phyloP scores from a whole-genome alignment of 2,888 invertebrate genomes.

The Lasiommata megera region DNA sequence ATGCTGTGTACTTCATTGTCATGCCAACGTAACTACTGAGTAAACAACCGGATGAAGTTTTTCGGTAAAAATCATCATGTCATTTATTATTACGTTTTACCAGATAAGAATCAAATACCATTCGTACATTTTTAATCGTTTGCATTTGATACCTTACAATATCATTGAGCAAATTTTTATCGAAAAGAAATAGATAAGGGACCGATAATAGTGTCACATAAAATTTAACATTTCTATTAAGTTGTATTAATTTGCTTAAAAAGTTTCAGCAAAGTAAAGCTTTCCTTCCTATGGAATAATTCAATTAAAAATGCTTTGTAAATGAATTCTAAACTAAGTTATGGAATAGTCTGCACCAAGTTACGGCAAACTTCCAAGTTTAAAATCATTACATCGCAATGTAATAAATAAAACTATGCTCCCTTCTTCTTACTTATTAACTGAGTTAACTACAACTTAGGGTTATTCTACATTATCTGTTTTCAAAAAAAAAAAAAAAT shows the following conservation, averaged over 20 bases:
- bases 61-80: neutral
- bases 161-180: too few relatives aligned
- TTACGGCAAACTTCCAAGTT: neutral
- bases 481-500: too few relatives aligned
- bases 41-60: neutral
- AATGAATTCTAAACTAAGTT: neutral
- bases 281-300: neutral
- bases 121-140: too few relatives aligned
- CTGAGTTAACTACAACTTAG: too few relatives aligned
- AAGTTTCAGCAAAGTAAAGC: neutral
- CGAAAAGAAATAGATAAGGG: neutral
- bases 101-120: neutral
- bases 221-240: neutral
- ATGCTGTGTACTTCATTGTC: neutral
- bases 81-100: neutral
- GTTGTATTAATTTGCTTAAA: neutral
- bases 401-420: too few relatives aligned
- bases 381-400: neutral
- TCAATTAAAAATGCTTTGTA: neutral
- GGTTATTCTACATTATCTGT: too few relatives aligned
- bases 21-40: neutral
- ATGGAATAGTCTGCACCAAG: neutral
- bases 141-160: too few relatives aligned
- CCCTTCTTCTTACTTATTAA: too few relatives aligned
- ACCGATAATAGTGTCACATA: neutral